A percentile compares a stretch with the other conserved stretches of the same genome.
phyloP scores from a whole-genome alignment of 2,888 invertebrate species.

The Rambutsinella grinnellia region DNA sequence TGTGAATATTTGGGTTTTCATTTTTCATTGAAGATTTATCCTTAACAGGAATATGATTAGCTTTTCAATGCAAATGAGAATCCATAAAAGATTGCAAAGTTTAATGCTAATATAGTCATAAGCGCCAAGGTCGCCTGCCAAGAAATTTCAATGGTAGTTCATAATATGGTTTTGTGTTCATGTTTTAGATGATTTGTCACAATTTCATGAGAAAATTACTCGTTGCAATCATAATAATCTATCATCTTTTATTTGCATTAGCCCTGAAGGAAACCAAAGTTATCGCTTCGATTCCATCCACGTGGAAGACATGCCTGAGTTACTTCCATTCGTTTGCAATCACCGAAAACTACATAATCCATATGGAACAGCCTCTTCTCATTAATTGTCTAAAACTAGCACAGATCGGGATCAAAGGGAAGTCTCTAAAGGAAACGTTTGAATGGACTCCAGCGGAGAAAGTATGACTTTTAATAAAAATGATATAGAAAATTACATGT shows the following conservation, averaged over 20 bases:
- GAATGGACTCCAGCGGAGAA: slow-evolving; percentile 70
- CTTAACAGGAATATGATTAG: slow-evolving; percentile 3
- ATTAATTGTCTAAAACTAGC: slow-evolving; percentile 70
- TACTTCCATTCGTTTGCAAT: slow-evolving; percentile 74
- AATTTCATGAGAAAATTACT: not conserved
- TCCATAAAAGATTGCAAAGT: slow-evolving; percentile 35
- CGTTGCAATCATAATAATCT: not conserved
- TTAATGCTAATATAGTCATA: slow-evolving; percentile 6
- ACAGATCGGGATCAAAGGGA: slow-evolving; percentile 69
- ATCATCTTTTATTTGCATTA: slow-evolving; percentile 22
- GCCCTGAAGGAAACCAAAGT: slow-evolving; percentile 67
- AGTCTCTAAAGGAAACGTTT: slow-evolving; percentile 69
- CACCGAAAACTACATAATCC: slow-evolving; percentile 62
- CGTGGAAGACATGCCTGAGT: slow-evolving; percentile 68
- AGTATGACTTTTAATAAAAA: slow-evolving; percentile 68
- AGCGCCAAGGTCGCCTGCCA: slow-evolving; percentile 28
- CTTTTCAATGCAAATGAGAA: slow-evolving; percentile 32
- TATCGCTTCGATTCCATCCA: slow-evolving; percentile 68
- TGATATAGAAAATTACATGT: too few species aligned
- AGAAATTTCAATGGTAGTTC: slow-evolving; percentile 5
- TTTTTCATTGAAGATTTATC: too few species aligned
- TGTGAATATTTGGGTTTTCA: too few species aligned
- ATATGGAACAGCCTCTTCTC: slow-evolving; percentile 70
- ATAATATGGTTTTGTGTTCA: not conserved
- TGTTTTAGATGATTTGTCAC: not conserved